Conservation (phyloP, 2,113 vertebrate species). For the Alethe castanea region DNA sequence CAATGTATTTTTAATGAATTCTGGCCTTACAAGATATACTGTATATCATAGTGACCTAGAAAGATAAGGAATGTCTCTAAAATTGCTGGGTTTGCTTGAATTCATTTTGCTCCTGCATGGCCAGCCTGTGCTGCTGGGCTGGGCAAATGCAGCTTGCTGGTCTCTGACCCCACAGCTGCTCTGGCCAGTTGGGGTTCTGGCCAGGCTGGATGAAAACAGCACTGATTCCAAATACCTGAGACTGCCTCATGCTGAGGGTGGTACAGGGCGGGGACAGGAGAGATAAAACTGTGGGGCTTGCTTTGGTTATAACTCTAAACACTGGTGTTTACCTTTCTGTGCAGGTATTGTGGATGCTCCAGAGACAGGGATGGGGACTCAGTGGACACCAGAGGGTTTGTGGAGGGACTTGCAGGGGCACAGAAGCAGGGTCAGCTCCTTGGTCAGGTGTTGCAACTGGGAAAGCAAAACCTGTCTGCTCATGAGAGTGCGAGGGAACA, state of each 20-base stretch:
- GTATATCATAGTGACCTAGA: background rate
- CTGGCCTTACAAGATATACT: background rate
- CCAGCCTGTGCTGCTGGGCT: background rate
- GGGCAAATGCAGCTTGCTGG: background rate
- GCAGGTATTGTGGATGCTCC: background rate
- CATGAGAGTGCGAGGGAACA: fast-evolving
- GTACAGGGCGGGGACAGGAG: background rate
- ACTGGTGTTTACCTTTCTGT: background rate
- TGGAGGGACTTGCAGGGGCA: background rate
- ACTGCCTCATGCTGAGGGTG: background rate
- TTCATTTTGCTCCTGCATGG: background rate
- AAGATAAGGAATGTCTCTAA: background rate
- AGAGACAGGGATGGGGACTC: fast-evolving
- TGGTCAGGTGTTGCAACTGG: fast-evolving
- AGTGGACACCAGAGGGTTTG: fast-evolving
- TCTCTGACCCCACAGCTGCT: background rate
- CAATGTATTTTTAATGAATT: background rate
- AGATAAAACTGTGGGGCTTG: background rate
- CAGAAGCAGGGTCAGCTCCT: background rate
- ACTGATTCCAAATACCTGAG: background rate
- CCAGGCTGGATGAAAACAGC: background rate
- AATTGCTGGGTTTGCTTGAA: background rate
- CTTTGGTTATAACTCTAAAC: background rate
- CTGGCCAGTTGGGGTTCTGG: background rate
- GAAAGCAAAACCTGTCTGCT: background rate